Evolutionary conservation across 2,888 invertebrate species (phyloP).

Genomic region (Resseliella maxima): DNA sequence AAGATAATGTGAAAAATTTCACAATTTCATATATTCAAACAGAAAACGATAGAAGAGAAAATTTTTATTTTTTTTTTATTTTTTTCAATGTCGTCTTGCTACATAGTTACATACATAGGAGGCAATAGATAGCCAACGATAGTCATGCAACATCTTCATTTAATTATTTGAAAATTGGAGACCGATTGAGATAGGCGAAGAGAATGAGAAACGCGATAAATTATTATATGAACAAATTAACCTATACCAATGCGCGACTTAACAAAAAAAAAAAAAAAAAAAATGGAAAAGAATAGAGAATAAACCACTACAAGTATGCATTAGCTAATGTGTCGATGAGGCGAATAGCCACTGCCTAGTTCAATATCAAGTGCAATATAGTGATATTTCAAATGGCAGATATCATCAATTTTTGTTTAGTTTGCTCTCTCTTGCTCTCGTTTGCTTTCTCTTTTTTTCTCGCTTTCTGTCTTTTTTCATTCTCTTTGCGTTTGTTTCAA

Average conservation of each 20-base stretch:
- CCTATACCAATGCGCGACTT: conserved; percentile 48
- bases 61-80: no score
- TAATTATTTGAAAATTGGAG: conserved; percentile 51
- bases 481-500: background rate
- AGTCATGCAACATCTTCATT: conserved; percentile 51
- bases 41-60: background rate
- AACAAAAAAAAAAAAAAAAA: background rate
- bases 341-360: conserved; percentile 12
- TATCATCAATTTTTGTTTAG: conserved; percentile 30
- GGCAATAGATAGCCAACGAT: conserved; percentile 21
- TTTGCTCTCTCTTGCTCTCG: background rate
- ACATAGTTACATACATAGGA: background rate
- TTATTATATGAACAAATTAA: conserved; percentile 48
- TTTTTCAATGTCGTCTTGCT: conserved; percentile 6
- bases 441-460: background rate
- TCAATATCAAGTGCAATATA: conserved; percentile 48
- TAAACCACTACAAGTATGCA: conserved; percentile 25
- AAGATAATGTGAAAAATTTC: conserved; percentile 50
- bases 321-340: background rate
- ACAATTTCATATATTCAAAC: conserved; percentile 9
- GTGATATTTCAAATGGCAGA: conserved; percentile 44
- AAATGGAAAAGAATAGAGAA: background rate
- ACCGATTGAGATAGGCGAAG: conserved; percentile 51
- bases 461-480: background rate
- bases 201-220: conserved; percentile 53